Conservation (phyloP, 2,797 vertebrate genomes). For the Lerista edwardsae region DNA sequence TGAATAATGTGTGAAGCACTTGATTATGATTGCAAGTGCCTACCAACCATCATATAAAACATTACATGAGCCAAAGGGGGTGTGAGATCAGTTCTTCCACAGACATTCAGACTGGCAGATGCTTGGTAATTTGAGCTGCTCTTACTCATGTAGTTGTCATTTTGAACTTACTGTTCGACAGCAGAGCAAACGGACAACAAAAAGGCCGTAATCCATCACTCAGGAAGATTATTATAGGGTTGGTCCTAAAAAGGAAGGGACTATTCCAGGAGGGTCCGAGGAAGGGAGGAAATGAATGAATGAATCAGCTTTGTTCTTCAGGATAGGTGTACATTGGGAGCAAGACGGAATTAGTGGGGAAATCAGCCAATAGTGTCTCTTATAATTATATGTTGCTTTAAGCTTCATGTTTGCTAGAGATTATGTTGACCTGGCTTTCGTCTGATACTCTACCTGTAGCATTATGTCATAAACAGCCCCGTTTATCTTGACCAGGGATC, state of each 20-base stretch:
- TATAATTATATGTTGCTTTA: constrained; percentile 35
- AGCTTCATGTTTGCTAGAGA: constrained; percentile 36
- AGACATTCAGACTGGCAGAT: neutral
- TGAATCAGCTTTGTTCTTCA: constrained; percentile 22
- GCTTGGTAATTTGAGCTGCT: constrained; percentile 20
- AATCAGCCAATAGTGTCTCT: constrained; percentile 16
- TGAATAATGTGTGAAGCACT: neutral
- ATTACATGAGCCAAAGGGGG: neutral
- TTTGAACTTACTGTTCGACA: neutral
- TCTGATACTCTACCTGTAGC: neutral
- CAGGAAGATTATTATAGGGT: constrained; percentile 15
- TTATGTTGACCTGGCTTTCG: neutral
- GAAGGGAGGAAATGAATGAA: constrained; percentile 16
- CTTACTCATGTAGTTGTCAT: constrained; percentile 10
- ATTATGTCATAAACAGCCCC: constrained; percentile 15
- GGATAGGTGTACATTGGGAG: constrained; percentile 9
- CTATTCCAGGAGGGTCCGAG: neutral
- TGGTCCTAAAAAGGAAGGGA: constrained; percentile 20
- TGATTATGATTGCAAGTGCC: neutral
- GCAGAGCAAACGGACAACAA: neutral
- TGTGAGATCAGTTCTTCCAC: constrained; percentile 3
- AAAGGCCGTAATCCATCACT: neutral
- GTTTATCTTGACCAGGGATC: constrained; percentile 11
- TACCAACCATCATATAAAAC: constrained; percentile 3
- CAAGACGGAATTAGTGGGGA: constrained; percentile 26